These are phyloP conservation scores for Coremacera marginata DNA, from an alignment of 2,888 invertebrate genomes.

Conservation along the genomic window DNA sequence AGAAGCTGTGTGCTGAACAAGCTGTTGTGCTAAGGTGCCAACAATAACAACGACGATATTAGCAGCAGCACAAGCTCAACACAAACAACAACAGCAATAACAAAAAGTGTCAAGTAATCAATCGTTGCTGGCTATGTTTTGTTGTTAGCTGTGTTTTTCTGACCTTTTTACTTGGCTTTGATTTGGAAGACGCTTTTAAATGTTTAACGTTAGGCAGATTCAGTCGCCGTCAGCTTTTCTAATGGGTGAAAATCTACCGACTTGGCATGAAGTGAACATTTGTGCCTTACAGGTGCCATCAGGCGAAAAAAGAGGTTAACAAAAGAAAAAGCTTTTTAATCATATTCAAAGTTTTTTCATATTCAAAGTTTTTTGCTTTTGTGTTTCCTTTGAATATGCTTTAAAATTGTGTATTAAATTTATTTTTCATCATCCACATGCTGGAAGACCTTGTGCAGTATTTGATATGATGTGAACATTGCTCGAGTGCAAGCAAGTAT, in stretches of 20 bases:
- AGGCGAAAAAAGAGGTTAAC: too few relatives aligned
- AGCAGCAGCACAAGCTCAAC: neutral
- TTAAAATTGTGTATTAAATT: too few relatives aligned
- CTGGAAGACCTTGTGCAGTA: too few relatives aligned
- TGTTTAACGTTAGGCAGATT: neutral
- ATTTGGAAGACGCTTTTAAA: neutral
- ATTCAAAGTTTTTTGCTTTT: neutral
- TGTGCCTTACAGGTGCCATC: too few relatives aligned
- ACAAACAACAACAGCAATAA: neutral
- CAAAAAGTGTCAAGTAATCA: slow-evolving; percentile 36
- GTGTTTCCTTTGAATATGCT: too few relatives aligned
- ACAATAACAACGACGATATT: neutral
- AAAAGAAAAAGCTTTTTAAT: too few relatives aligned
- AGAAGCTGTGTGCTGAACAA: neutral
- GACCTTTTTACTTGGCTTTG: slow-evolving; percentile 9
- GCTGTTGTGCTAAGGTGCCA: neutral
- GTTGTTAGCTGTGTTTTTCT: neutral
- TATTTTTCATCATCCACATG: too few relatives aligned
- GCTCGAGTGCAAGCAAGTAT: too few relatives aligned
- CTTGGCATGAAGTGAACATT: too few relatives aligned
- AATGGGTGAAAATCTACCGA: slow-evolving; percentile 11
- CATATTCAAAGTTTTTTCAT: too few relatives aligned
- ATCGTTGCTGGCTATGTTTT: slow-evolving; percentile 19
- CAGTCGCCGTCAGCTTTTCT: neutral
- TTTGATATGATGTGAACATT: too few relatives aligned